A percentile compares a stretch with the other conserved stretches of the same genome.
Conservation (phyloP, 2,888 invertebrate species). For the Drosophila phalerata region DNA sequence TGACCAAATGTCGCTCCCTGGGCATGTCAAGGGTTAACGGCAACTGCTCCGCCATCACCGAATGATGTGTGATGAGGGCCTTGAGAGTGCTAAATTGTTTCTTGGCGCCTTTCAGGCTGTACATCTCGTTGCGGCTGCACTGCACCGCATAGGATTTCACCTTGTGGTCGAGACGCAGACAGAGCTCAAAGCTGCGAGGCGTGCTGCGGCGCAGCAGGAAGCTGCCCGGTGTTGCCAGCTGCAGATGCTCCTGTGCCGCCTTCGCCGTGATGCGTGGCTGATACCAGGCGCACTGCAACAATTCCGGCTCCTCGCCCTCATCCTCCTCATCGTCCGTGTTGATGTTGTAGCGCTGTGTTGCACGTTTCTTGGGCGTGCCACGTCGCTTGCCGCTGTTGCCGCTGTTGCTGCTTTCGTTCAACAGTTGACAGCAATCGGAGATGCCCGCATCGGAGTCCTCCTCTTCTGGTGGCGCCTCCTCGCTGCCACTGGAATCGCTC, state of each 20-base stretch:
- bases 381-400: constrained; percentile 44
- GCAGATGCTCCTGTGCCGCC: constrained; percentile 71
- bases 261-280: constrained; percentile 79
- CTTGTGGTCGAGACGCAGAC: constrained; percentile 76
- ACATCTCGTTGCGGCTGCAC: constrained; percentile 70
- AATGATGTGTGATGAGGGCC: constrained; percentile 97
- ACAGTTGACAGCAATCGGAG: constrained; percentile 81
- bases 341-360: constrained; percentile 49
- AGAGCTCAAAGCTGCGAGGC: constrained; percentile 71
- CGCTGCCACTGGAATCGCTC: constrained; percentile 68
- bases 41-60: constrained; percentile 98
- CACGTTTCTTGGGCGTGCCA: constrained; percentile 48
- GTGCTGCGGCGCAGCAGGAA: constrained; percentile 80
- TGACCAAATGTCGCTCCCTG: constrained; percentile 84
- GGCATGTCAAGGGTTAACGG: constrained; percentile 95
- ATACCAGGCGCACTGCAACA: constrained; percentile 76
- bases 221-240: constrained; percentile 68
- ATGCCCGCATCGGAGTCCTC: constrained; percentile 77
- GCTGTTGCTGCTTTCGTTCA: constrained; percentile 58
- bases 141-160: constrained; percentile 75
- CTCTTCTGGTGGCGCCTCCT: constrained; percentile 33
- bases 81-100: constrained; percentile 96
- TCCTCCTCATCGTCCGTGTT: constrained; percentile 67
- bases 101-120: constrained; percentile 92
- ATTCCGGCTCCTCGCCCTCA: constrained; percentile 63